phyloP scores from a whole-genome alignment of 30 jellyfish, hydroid and myxozoan genomes.

The Catostylus mosaicus region DNA sequence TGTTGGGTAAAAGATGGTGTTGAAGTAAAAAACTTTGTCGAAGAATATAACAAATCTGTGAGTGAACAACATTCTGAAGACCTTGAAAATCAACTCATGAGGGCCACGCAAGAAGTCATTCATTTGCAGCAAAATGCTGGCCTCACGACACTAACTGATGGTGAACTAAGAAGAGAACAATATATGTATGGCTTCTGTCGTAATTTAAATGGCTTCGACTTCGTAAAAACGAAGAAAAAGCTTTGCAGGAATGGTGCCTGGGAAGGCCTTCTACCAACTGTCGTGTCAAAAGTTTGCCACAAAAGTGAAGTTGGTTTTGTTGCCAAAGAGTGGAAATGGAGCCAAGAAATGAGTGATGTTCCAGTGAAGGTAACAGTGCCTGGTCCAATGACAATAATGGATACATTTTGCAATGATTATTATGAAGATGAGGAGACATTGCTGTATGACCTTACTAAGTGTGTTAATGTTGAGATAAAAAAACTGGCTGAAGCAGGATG shows the following conservation, averaged over 20 bases:
- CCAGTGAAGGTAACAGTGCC: slow-evolving; percentile 81
- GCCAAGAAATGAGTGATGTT: slow-evolving; percentile 50
- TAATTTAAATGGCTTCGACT: slow-evolving; percentile 79
- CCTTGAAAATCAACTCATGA: slow-evolving; percentile 37
- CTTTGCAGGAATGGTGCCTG: slow-evolving; percentile 77
- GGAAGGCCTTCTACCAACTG: slow-evolving; percentile 72
- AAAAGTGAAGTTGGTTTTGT: slow-evolving; percentile 43
- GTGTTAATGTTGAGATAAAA: slow-evolving; percentile 60
- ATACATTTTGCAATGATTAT: slow-evolving; percentile 61
- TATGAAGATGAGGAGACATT: slow-evolving; percentile 65
- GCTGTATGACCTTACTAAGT: slow-evolving; percentile 44
- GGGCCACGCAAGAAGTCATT: slow-evolving; percentile 73
- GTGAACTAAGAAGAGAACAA: slow-evolving; percentile 76
- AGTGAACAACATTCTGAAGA: slow-evolving; percentile 32
- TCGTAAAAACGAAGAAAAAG: slow-evolving; percentile 40
- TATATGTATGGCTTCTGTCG: slow-evolving; percentile 72
- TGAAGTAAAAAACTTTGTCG: slow-evolving; percentile 56
- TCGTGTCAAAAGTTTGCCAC: slow-evolving; percentile 51
- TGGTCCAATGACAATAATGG: slow-evolving; percentile 89
- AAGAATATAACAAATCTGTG: slow-evolving; percentile 61
- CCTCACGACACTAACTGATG: slow-evolving; percentile 64
- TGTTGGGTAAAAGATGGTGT: slow-evolving; percentile 77
- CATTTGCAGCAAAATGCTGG: slow-evolving; percentile 65
- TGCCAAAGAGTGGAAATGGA: slow-evolving; percentile 72
- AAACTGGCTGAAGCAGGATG: slow-evolving; percentile 81